A percentile compares a stretch with the other conserved stretches of the same genome.
phyloP scores from a whole-genome alignment of 2,888 invertebrate genomes.

The Sarcophaga carnaria region DNA sequence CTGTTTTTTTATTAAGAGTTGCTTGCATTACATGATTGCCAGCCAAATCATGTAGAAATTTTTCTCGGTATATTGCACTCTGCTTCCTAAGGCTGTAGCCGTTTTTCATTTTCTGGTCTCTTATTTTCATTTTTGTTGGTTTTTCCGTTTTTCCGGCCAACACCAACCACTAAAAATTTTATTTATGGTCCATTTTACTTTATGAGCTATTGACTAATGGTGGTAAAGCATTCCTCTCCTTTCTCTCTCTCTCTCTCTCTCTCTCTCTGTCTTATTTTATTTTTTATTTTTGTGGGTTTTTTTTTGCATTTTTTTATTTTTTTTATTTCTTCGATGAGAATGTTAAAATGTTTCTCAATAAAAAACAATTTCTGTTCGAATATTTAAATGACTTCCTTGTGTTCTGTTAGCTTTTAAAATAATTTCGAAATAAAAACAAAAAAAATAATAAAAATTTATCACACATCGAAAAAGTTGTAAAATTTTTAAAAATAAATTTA shows the following conservation, averaged over 20 bases:
- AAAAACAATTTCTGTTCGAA: no score
- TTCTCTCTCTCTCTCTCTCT: no score
- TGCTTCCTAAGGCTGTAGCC: no score
- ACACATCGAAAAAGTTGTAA: background rate
- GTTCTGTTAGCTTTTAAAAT: background rate
- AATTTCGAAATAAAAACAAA: background rate
- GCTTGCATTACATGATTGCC: background rate
- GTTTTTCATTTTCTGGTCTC: background rate
- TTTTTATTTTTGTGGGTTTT: background rate
- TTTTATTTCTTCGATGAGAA: background rate
- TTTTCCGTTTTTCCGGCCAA: background rate
- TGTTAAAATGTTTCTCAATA: background rate
- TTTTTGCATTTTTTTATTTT: background rate
- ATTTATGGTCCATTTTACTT: conserved; percentile 47
- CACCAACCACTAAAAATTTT: background rate
- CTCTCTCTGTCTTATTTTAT: no score
- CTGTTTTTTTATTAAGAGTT: no score
- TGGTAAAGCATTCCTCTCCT: background rate
- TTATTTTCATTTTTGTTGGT: background rate
- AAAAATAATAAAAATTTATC: background rate
- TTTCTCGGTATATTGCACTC: background rate
- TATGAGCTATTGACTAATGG: conserved; percentile 50
- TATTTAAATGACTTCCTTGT: background rate
- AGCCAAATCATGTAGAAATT: conserved; percentile 19
- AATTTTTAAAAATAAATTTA: background rate